Evolutionary conservation across 2,888 invertebrate species (phyloP), one percentile per base, ranked within the genome.

Genomic region (Girardia tigrina): DNA sequence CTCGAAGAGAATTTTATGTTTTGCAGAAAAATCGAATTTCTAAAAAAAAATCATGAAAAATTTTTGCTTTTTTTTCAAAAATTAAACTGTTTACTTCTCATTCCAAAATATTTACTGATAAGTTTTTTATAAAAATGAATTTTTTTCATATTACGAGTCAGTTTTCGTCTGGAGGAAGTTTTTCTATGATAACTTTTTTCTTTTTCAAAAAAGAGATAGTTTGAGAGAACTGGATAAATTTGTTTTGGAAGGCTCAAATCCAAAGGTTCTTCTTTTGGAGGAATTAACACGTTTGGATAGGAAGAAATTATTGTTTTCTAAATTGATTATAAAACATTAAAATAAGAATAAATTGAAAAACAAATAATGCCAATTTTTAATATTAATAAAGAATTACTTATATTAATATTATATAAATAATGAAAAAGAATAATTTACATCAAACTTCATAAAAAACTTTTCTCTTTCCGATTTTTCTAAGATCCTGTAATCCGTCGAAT

Each of bases 171-270:
- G n/a, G 23, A 20, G 4, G 56, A 12, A 20, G 23, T 12, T 56
- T 56, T 56, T 6, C 23, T 56, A 20, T 36, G 8, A 12, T 36
- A 16, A 36, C 16, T 8, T 36, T 12, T 36, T 8, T 36, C 16
- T 8, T 8, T 36, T 36, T 56, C 23, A 16, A 20, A 56, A 56
- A 56, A n/a, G 4, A 2, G n/a, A 56, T 23, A 56, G 4, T n/a
- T 16, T 56, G 56, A 56, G 23, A 20, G 56, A 56, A 56, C 56
- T 56, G n/a, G n/a, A 12, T 20, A n/a, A 56, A 4, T n/a, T 56
- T 56, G 56, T 16, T 56, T 56, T 56, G 56, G 56, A 56, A 56
- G 56, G n/a, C 56, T 56, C n/a, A 56, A n/a, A n/a, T 56, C 56
- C 6, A 56, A 23, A 8, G 56, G 56, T n/a, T 56, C 56, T 56